These are phyloP conservation scores for Pseudomyrmex flavicornis DNA, from an alignment of 1,140 invertebrate species.

Conservation along the genomic window DNA sequence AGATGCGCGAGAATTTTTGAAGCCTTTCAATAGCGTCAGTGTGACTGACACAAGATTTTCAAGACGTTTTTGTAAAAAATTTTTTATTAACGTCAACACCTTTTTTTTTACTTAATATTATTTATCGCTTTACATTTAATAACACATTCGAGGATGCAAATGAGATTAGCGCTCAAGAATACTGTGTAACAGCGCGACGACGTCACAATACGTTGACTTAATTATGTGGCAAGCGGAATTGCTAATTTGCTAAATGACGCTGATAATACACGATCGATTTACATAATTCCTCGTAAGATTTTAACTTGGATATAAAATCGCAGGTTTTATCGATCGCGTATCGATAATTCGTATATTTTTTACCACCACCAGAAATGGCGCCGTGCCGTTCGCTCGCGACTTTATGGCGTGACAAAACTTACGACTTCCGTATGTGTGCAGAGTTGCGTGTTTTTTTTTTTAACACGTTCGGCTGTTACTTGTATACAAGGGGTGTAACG, in stretches of 20 bases:
- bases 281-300: background rate
- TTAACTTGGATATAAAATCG: conserved; percentile 13
- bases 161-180: background rate
- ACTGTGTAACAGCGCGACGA: too few relatives aligned
- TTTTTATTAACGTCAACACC: too few relatives aligned
- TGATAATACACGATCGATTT: background rate
- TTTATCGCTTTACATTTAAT: background rate
- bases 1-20: too few relatives aligned
- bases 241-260: background rate
- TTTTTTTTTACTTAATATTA: background rate
- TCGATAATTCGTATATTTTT: conserved; percentile 38
- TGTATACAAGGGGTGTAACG: conserved; percentile 36
- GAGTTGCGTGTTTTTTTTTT: conserved; percentile 50
- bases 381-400: background rate
- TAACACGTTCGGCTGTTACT: conserved; percentile 41
- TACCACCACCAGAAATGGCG: conserved; percentile 21
- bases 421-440: conserved; percentile 47
- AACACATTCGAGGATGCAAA: background rate
- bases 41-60: too few relatives aligned
- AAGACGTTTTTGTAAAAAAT: too few relatives aligned
- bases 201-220: background rate
- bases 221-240: background rate
- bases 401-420: conserved; percentile 45
- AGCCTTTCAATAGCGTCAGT: too few relatives aligned
- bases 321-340: conserved; percentile 9